phyloP scores from a whole-genome alignment of 2,888 invertebrate species.

The Stegana nigrithorax region DNA sequence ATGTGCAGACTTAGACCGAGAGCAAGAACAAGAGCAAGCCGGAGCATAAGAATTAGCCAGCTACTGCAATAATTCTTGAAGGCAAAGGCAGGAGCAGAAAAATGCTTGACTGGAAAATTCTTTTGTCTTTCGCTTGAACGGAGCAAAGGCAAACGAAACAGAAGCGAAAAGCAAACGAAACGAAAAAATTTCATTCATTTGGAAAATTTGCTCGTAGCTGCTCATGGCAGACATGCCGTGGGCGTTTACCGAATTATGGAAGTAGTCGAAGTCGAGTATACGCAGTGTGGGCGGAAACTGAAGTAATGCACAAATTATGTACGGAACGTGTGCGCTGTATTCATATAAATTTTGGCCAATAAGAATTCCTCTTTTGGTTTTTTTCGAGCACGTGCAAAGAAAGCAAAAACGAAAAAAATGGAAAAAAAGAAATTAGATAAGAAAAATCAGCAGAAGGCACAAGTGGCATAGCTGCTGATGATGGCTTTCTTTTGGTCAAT shows the following conservation, averaged over 20 bases:
- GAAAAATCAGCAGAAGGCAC: conserved; percentile 9
- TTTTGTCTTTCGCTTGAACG: conserved; percentile 39
- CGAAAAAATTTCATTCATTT: conserved; percentile 58
- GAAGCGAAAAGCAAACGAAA: background rate
- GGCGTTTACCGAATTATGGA: conserved; percentile 46
- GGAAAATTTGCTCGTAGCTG: conserved; percentile 63
- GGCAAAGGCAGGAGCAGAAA: background rate
- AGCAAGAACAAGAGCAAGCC: conserved; percentile 32
- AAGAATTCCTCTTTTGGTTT: too few species aligned
- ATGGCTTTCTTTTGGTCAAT: conserved; percentile 50
- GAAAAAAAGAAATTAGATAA: background rate
- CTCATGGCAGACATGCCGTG: conserved; percentile 26
- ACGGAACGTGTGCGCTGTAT: conserved; percentile 54
- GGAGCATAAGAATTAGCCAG: too few species aligned
- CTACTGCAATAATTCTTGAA: conserved; percentile 56
- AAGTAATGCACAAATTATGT: conserved; percentile 2
- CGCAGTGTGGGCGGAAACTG: too few species aligned
- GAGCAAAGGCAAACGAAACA: background rate
- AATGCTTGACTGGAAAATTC: conserved; percentile 23
- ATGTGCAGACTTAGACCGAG: too few species aligned
- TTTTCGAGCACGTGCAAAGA: conserved; percentile 51
- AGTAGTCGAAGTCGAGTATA: conserved; percentile 26
- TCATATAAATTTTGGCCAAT: conserved; percentile 63
- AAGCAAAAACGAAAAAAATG: conserved; percentile 45
- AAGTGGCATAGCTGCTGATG: conserved; percentile 51